Conservation (phyloP, 2,888 invertebrate species). For the Epistrophe eligans region DNA sequence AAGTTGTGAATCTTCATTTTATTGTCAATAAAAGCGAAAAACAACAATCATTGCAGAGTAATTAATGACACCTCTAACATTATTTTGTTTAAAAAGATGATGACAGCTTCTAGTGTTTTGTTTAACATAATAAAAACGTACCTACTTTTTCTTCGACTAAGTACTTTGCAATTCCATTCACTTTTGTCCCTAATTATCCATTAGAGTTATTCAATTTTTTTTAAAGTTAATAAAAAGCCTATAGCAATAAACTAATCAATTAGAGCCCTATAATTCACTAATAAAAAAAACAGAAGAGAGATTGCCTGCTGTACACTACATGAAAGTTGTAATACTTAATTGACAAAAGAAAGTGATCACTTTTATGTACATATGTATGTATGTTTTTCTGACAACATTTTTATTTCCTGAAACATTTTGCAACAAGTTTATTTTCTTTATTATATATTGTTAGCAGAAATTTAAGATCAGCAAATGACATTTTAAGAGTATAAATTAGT, state of each 20-base stretch:
- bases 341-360: background rate
- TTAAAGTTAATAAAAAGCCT: background rate
- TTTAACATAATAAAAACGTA: background rate
- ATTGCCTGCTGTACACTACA: background rate
- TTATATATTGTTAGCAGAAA: too few species aligned
- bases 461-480: too few species aligned
- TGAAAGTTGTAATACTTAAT: slow-evolving; percentile 7
- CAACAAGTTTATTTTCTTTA: too few species aligned
- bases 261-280: background rate
- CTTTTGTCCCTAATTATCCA: slow-evolving; percentile 63
- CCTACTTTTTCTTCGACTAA: slow-evolving; percentile 4
- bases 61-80: background rate
- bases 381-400: too few species aligned
- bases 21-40: background rate
- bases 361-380: too few species aligned
- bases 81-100: slow-evolving; percentile 1
- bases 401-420: too few species aligned
- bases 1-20: background rate
- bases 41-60: background rate
- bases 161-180: slow-evolving; percentile 50
- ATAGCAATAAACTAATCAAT: slow-evolving; percentile 19
- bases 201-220: slow-evolving; percentile 32
- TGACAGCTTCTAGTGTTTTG: slow-evolving; percentile 8
- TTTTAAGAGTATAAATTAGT: too few species aligned
- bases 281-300: background rate